Base-by-base conservation (phyloP, 35 echinoderm and acorn worm species). In the Diadema setosum region DNA sequence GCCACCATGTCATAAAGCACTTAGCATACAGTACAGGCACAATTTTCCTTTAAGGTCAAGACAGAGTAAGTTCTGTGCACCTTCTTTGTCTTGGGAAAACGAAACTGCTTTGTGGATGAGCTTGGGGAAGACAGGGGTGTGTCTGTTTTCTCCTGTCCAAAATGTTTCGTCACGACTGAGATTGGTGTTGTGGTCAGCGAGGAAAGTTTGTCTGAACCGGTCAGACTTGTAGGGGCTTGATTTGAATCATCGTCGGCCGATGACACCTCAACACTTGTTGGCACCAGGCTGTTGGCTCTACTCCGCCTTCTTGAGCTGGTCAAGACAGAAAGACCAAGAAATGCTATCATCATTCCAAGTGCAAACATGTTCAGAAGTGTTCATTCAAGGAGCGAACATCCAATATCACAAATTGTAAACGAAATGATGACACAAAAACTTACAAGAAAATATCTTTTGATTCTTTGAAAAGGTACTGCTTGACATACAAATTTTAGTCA, bases 81-180 rank as follows among this genome's bases (percentile, higher is more conserved):
- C 90, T 93, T 94, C 73, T 99, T 99, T 4, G 96, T 99, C 75
- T 98, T 98, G 26, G 96, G 96, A 87, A 99, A 99, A 86, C 91
- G 94, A 58, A 99, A 99, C 39, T 87, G 89, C 81, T 99, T 99
- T 82, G 88, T 97, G 5, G 89, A 85, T 23, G 96, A 39, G 9
- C 84, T 83, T 5, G 96, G 96, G 4, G 96, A 99, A 7, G 86
- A 49, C 84, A 97, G 36, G 6, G 35, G 35, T 20, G 35, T 15
- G 17, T 78, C 73, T 18, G n/a, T 41, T 78, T 78, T 78, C 8
- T 78, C 73, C 73, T 78, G 73, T 21, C n/a, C 8, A 24, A 3
- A 2, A 7, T 6, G 24, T 33, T 41, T 78, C 5, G 73, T 78
- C 25, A 41, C 39, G 73, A 78, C 44, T 12, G 73, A 42, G 73